Base-by-base conservation (phyloP, 1,140 invertebrate species). In the Contarinia nasturtii region DNA sequence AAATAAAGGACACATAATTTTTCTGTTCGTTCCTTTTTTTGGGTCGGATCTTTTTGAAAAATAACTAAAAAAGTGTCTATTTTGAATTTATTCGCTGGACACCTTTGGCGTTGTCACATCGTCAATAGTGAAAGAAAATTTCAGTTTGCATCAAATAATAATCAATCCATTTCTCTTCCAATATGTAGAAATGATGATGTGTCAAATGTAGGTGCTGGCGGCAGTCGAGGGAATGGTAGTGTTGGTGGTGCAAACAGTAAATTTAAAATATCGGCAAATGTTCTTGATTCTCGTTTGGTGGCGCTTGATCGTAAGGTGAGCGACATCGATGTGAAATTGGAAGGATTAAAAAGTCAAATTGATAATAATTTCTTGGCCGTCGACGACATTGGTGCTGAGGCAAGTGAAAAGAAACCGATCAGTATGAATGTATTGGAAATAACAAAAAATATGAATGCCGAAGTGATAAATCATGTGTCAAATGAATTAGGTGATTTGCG, bases 331-430 rank as follows among this genome's bases (percentile, higher is more conserved):
- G 66, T 74, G 10, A 87, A 86, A 60, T 58, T 88, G 47, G 77
- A 78, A 18, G 74, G 74, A 38, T 63, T 86, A 7, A 86, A 86
- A 56, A 82, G 78, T 56, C 82, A 86, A 63, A 71, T 86, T 49
- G 83, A 87, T 54, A 82, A 73, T 51, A 86, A 85, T 57, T 81
- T 82, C 51, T 64, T 87, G 42, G 77, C 78, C 49, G 75, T 74
- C 2, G 82, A 86, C 50, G 82, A 86, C 50, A 80, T 85, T 46
- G 85, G 84, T 51, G 82, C 79, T 0, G 83, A 86, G 57, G 82
- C 82, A 1, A 86, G 82, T 54, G 84, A 86, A 54, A 86, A 85
- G 61, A 84, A 84, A 52, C 79, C 82, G 0, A 74, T 85, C 3
- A 82, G 80, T 54, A 76, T 83, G 65, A 83, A 81, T 56, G 75